Base-by-base conservation (phyloP, 2,113 vertebrate genomes). In the Equus quagga region DNA sequence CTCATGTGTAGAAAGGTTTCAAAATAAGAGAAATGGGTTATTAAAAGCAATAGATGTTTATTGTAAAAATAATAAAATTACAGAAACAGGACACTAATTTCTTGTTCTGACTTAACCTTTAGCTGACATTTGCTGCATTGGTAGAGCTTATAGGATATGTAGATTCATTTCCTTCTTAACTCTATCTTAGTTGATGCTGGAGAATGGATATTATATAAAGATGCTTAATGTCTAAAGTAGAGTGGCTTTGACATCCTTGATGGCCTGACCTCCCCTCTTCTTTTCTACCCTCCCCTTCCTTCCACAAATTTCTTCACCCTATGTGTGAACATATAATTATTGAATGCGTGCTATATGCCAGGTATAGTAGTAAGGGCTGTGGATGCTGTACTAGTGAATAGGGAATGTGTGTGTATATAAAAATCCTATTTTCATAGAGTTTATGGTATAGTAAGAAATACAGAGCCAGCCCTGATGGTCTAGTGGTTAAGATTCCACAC, bases 61-160 rank as follows among this genome's bases (percentile, higher is more conserved):
- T 83, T 93, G 21, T 54, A 76, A 89, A 84, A 93, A 46, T 64
- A 79, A 70, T 85, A 28, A 85, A 64, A 72, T 80, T 89, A 84
- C 17, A 84, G 44, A 72, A 69, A 26, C 41, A 79, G 51, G 19
- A 75, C 58, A 72, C 79, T 41, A 36, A 8, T 84, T 84, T 79
- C 44, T 90, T 31, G 78, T 49, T 82, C 33, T 83, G 41, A 89
- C 33, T 87, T 94, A 56, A 84, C 4, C 28, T 60, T 79, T 90
- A 54, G 21, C 72, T 93, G 85, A 83, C 8, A 5, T 60, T 78
- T 70, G 51, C n/a, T 49, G 21, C 36, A 60, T 51, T 51, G 51
- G 8, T 33, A 78, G 79, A 70, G 23, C 28, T 96, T 65, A 33
- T 41, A 65, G 12, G 36, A 54, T 92, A 49, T 75, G 49, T n/a